Base-by-base conservation (phyloP, 2,888 invertebrate species). In the Orthonychiurus folsomi region DNA sequence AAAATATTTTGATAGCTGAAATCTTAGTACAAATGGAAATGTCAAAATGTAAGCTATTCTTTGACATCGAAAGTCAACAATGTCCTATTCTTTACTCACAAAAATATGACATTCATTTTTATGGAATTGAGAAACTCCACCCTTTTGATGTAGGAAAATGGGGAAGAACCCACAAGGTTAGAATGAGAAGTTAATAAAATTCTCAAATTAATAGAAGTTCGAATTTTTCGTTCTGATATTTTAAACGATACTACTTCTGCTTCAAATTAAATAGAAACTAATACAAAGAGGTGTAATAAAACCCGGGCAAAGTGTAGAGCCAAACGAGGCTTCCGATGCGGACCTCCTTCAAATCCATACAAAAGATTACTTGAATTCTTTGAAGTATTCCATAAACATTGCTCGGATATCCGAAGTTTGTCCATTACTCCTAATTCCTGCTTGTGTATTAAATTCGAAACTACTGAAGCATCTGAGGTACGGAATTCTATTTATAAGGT, bases 81-180 rank as follows among this genome's bases (percentile, higher is more conserved):
- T 84, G 86, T 82, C 91, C 93, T 0, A 84, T 93, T 63, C 83
- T 93, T 1, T 93, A 90, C 75, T 81, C 85, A 66, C 79, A 83
- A 20, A 83, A 84, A 61, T 93, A 93, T 77, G 88, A 89, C 76
- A 89, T 93, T 37, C 82, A 83, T 28, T 88, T 91, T 76, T 79
- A 83, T 74, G 90, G 91, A 15, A 78, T 93, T 63, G 89, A 93
- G 76, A 88, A 85, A 76, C 80, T 89, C 15, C 93, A 93, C 79
- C 85, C 91, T 0, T 93, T 93, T 76, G 93, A 93, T 80, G 84
- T 92, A 0, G 83, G 84, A 68, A 93, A 93, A 80, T 93, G 93
- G 86, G 85, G 85, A 65, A 84, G 86, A 74, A 84, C 93, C 69
- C 82, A 85, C 72, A 79, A 83, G 80, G 86, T 86, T 20, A 53